Conservation (phyloP, 2,113 vertebrate genomes). For the Callaeas wilsoni region DNA sequence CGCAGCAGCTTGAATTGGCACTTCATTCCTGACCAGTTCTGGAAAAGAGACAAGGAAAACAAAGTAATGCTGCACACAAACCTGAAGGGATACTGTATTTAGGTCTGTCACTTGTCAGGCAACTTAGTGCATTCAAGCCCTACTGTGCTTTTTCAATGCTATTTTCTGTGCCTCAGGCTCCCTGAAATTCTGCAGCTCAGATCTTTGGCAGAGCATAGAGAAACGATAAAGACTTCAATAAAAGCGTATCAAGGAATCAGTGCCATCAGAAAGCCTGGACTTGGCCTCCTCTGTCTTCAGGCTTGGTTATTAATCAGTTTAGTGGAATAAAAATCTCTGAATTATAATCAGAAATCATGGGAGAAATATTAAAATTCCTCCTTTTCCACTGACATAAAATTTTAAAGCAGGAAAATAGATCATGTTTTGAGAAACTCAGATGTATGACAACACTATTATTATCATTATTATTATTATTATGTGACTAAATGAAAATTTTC, state of each 20-base stretch:
- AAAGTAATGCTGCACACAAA: background rate
- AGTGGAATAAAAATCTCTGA: background rate
- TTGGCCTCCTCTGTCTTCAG: background rate
- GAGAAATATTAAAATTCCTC: background rate
- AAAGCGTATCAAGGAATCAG: background rate
- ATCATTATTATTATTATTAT: background rate
- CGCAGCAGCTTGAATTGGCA: conserved; percentile 97
- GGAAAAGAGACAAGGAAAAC: conserved; percentile 46
- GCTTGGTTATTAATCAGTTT: background rate
- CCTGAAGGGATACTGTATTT: background rate
- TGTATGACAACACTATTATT: background rate
- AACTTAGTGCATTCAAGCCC: background rate
- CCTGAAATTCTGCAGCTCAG: background rate
- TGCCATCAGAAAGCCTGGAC: background rate
- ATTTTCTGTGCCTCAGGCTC: background rate
- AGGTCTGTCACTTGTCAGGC: background rate
- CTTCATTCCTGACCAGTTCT: conserved; percentile 99
- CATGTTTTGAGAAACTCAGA: background rate
- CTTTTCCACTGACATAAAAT: background rate
- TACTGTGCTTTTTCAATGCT: background rate
- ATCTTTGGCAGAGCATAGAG: background rate
- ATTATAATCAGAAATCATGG: background rate
- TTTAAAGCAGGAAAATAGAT: background rate
- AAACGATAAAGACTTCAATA: background rate
- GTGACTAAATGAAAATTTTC: background rate